A percentile compares a stretch with the other conserved stretches of the same genome.
phyloP scores from a whole-genome alignment of 2,888 invertebrate genomes.

The Eristalinus sepulchralis region DNA sequence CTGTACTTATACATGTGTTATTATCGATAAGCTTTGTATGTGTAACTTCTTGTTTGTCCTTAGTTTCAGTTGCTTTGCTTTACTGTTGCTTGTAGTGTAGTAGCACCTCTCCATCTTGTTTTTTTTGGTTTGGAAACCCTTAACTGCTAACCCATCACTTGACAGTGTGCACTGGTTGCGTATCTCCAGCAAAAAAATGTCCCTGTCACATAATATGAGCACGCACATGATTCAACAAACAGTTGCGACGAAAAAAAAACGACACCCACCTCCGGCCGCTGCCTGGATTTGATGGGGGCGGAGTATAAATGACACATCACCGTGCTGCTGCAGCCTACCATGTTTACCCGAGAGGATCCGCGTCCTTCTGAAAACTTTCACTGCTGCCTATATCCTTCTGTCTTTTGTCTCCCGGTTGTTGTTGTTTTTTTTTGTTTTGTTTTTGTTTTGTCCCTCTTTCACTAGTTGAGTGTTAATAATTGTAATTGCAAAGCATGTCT shows the following conservation, averaged over 20 bases:
- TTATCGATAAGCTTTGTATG: background rate
- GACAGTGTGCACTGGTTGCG: background rate
- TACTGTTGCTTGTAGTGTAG: background rate
- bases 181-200: background rate
- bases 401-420: background rate
- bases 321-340: constrained; percentile 29
- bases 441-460: background rate
- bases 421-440: background rate
- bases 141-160: background rate
- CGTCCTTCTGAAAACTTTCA: constrained; percentile 9
- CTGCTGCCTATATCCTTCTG: constrained; percentile 4
- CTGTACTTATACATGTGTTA: background rate
- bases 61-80: background rate
- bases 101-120: background rate
- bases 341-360: constrained; percentile 16
- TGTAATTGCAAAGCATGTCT: constrained; percentile 60
- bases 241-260: background rate
- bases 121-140: background rate
- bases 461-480: constrained; percentile 44
- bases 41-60: background rate
- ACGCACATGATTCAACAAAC: background rate
- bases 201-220: background rate
- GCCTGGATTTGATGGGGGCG: constrained; percentile 2
- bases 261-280: background rate
- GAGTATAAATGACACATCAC: constrained; percentile 28